Percentiles rank a stretch among this genome's conserved stretches.
phyloP scores from a whole-genome alignment of 2,113 vertebrate species.

The Chrysochloris asiatica region DNA sequence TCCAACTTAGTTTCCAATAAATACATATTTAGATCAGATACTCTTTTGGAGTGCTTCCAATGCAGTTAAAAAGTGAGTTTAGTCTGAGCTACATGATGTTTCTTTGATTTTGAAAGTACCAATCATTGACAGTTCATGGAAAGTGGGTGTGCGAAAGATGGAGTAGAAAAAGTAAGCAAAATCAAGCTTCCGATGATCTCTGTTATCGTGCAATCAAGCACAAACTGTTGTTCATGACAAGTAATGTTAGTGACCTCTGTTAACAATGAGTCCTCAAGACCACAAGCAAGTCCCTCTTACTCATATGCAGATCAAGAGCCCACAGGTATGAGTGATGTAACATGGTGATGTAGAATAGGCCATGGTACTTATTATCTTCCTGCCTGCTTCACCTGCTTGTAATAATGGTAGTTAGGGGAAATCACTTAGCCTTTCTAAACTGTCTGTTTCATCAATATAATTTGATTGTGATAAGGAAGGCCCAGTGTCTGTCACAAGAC shows the following conservation, averaged over 20 bases:
- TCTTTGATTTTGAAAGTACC: neutral
- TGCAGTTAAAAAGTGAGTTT: neutral
- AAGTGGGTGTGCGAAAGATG: neutral
- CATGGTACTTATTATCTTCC: no score
- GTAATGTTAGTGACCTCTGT: neutral
- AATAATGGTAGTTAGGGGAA: neutral
- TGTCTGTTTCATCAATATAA: neutral
- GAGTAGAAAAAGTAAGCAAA: neutral
- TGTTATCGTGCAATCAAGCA: neutral
- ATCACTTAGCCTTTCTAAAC: neutral
- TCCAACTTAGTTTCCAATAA: neutral
- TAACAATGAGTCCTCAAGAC: fast-evolving
- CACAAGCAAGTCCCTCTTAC: fast-evolving
- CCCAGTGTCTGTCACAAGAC: neutral
- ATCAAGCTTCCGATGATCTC: neutral
- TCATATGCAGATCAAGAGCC: fast-evolving
- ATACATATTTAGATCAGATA: neutral
- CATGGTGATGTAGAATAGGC: neutral
- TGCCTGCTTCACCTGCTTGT: neutral
- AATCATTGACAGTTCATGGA: neutral
- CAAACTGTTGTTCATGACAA: neutral
- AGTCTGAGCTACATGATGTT: neutral
- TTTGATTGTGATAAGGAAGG: neutral
- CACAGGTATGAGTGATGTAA: no score
- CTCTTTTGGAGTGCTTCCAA: neutral